phyloP scores from a whole-genome alignment of 2,888 invertebrate species.

The Encarsia formosa region DNA sequence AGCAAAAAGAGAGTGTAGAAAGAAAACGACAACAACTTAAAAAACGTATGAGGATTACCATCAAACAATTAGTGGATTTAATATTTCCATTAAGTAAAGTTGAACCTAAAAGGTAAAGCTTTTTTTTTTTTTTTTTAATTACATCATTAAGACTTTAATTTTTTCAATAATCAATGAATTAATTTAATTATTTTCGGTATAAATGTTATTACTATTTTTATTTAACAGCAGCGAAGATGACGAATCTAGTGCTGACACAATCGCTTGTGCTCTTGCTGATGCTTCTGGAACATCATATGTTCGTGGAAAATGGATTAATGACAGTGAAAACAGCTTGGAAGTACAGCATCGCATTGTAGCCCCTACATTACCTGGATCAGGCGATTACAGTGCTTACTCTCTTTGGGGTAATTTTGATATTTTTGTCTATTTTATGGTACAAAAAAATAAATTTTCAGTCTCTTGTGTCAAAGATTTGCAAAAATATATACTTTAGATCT shows the following conservation, averaged over 20 bases:
- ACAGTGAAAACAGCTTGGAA: slow-evolving; percentile 65
- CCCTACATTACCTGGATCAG: slow-evolving; percentile 78
- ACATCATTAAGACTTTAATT: neutral
- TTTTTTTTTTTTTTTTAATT: neutral
- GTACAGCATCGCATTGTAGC: slow-evolving; percentile 73
- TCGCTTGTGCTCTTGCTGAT: slow-evolving; percentile 59
- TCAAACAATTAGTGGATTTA: slow-evolving; percentile 62
- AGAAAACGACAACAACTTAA: slow-evolving; percentile 58
- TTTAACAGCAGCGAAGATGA: slow-evolving; percentile 45
- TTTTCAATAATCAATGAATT: neutral
- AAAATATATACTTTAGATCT: too few relatives aligned
- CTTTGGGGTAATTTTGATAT: slow-evolving; percentile 64
- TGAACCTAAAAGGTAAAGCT: slow-evolving; percentile 53
- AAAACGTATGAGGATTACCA: slow-evolving; percentile 56
- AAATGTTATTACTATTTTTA: slow-evolving; percentile 10
- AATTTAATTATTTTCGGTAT: slow-evolving; percentile 2
- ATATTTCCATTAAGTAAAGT: slow-evolving; percentile 66
- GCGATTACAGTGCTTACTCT: slow-evolving; percentile 76
- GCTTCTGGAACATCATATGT: slow-evolving; percentile 76
- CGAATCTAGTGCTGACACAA: slow-evolving; percentile 41
- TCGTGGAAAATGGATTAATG: slow-evolving; percentile 73
- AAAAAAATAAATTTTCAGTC: neutral
- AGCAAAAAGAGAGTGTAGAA: slow-evolving; percentile 53
- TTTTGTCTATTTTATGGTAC: slow-evolving; percentile 6
- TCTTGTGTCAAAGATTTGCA: too few relatives aligned